Conservation (phyloP, 2,797 vertebrate species). For the Loris lydekkerianus region DNA sequence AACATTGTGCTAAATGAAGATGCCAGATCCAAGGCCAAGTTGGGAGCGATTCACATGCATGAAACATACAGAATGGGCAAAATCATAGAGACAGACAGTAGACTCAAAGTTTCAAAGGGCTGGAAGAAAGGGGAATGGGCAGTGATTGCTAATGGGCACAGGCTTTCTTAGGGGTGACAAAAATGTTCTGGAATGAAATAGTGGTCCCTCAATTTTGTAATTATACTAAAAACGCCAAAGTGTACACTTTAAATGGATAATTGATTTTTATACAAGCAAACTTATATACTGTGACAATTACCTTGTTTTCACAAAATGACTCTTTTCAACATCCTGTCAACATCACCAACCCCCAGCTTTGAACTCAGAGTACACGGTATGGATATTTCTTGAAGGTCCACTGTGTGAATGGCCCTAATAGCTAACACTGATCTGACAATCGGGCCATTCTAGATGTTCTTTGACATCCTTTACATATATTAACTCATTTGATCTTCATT, state of each 20-base stretch:
- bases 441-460: not conserved
- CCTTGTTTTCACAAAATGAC: not conserved
- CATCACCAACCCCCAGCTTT: not conserved
- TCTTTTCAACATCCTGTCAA: not conserved
- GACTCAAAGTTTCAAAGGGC: too few relatives aligned
- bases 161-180: not conserved
- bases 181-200: not conserved
- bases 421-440: not conserved
- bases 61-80: not conserved
- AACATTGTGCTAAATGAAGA: not conserved
- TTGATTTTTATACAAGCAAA: not conserved
- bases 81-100: not conserved
- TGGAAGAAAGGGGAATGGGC: fast-evolving
- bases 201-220: not conserved
- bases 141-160: not conserved
- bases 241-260: not conserved
- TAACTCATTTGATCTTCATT: not conserved
- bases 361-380: not conserved
- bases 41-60: not conserved
- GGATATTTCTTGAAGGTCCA: not conserved
- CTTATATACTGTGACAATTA: not conserved
- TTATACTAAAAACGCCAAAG: not conserved
- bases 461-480: not conserved
- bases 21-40: not conserved
- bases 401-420: not conserved